Percentiles rank a stretch among this genome's conserved stretches.
Conservation (phyloP, 2,113 vertebrate genomes). For the Otolemur garnettii region DNA sequence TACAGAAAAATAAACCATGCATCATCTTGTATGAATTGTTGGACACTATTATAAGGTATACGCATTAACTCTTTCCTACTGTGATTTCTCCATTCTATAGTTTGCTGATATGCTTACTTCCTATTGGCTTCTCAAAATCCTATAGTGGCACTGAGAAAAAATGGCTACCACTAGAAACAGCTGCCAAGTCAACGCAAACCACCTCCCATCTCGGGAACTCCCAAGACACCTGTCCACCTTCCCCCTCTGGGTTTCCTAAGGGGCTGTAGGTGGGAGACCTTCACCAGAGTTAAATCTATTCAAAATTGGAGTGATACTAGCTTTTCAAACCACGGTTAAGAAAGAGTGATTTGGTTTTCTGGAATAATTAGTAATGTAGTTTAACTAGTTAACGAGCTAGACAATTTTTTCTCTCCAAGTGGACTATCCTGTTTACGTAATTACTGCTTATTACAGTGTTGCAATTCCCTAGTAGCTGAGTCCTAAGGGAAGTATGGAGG, state of each 20-base stretch:
- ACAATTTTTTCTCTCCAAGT: not conserved
- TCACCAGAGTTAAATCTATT: not conserved
- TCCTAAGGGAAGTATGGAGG: not conserved
- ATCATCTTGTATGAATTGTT: not conserved
- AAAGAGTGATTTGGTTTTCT: conserved; percentile 2
- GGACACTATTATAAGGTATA: not conserved
- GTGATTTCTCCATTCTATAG: not conserved
- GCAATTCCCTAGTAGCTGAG: not conserved
- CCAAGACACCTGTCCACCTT: not conserved
- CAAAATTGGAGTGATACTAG: not conserved
- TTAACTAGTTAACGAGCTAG: not conserved
- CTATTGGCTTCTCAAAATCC: not conserved
- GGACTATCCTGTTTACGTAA: not conserved
- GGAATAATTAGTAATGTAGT: not conserved
- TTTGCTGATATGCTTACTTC: not conserved
- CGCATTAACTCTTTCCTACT: not conserved
- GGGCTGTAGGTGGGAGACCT: not conserved
- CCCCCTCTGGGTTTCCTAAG: not conserved
- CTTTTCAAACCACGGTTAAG: not conserved
- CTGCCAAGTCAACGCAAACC: not conserved
- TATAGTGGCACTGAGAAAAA: not conserved
- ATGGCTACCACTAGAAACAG: not conserved
- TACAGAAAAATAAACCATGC: not conserved
- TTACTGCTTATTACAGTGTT: not conserved
- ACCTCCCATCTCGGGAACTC: not conserved